These are phyloP conservation scores for Napeogenes sylphis DNA, from an alignment of 2,888 invertebrate genomes.

Conservation along the genomic window DNA sequence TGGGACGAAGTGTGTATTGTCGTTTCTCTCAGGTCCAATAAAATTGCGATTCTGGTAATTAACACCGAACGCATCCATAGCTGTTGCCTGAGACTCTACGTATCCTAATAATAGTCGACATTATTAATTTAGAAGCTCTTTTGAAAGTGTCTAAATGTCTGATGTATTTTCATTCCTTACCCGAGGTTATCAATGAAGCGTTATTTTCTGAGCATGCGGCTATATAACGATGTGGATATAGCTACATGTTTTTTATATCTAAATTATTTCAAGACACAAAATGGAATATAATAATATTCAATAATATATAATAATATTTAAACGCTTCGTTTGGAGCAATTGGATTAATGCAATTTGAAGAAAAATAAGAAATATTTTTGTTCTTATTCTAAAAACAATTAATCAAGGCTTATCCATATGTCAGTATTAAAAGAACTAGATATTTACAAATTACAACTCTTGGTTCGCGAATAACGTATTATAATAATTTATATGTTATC, in stretches of 20 bases:
- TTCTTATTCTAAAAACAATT: too few species aligned
- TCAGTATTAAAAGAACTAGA: neutral
- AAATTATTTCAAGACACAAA: neutral
- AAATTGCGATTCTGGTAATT: conserved; percentile 56
- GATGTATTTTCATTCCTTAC: conserved; percentile 12
- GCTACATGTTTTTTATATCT: conserved; percentile 24
- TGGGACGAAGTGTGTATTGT: conserved; percentile 21
- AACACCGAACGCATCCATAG: conserved; percentile 39
- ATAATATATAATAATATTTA: neutral
- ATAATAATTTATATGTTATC: conserved; percentile 10
- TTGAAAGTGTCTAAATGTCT: neutral
- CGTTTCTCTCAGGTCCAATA: conserved; percentile 44
- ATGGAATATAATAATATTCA: neutral
- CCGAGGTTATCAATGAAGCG: conserved; percentile 41
- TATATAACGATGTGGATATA: conserved; percentile 48
- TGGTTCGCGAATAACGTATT: conserved; percentile 57
- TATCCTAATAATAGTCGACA: neutral
- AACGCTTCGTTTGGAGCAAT: neutral
- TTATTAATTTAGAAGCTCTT: neutral
- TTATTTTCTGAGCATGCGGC: conserved; percentile 48
- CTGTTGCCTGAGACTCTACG: conserved; percentile 5
- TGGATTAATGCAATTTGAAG: neutral
- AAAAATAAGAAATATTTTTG: too few species aligned
- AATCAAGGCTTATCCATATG: neutral
- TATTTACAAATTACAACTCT: conserved; percentile 47